phyloP scores from a whole-genome alignment of 2,113 vertebrate genomes.

The Dromas ardeola region DNA sequence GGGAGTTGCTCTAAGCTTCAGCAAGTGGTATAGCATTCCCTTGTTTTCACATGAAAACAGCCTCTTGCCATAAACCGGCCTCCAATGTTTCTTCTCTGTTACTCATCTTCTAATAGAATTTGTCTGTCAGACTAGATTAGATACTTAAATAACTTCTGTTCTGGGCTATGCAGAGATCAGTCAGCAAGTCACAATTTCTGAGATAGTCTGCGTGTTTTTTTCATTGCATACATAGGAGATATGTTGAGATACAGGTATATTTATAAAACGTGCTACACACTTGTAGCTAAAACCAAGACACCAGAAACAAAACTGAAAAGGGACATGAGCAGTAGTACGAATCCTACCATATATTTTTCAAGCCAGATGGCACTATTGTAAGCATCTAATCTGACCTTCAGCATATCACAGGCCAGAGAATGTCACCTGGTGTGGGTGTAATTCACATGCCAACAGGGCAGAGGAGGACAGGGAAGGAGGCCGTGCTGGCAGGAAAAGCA shows the following conservation, averaged over 20 bases:
- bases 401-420: background rate
- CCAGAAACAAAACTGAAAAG: background rate
- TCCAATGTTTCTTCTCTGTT: slow-evolving; percentile 24
- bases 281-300: background rate
- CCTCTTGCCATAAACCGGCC: slow-evolving; percentile 58
- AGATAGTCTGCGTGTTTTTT: background rate
- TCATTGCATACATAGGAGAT: background rate
- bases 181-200: background rate
- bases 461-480: background rate
- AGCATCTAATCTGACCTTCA: background rate
- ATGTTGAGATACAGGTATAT: background rate
- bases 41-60: slow-evolving; percentile 65
- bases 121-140: slow-evolving; percentile 29
- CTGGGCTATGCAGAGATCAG: background rate
- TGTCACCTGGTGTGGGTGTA: background rate
- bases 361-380: background rate
- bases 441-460: background rate
- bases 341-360: background rate
- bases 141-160: slow-evolving; percentile 28
- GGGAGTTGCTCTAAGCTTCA: slow-evolving; percentile 62
- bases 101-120: slow-evolving; percentile 9
- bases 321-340: background rate
- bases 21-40: slow-evolving; percentile 72
- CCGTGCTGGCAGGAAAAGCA: background rate
- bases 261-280: background rate